Percentiles rank a stretch among this genome's conserved stretches.
Evolutionary conservation across 2,797 vertebrate species (phyloP).

Genomic region (Brachyrhaphis roseni): DNA sequence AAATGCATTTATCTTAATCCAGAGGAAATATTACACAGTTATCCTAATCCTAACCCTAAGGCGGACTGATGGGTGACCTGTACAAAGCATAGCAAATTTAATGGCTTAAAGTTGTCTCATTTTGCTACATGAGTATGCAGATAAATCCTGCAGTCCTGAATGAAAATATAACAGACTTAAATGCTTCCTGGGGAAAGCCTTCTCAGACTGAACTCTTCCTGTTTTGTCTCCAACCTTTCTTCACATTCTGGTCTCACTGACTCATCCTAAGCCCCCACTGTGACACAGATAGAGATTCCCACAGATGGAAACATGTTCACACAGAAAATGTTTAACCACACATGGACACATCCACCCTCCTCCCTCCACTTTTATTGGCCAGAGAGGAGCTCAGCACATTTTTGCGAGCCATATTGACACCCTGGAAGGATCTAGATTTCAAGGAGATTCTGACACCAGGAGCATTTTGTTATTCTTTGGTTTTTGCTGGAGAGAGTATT

Average conservation of each 20-base stretch:
- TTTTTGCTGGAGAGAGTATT: constrained; percentile 63
- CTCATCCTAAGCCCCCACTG: constrained; percentile 39
- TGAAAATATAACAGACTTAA: constrained; percentile 23
- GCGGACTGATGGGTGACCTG: not conserved
- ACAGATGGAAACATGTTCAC: constrained; percentile 29
- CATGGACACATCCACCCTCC: constrained; percentile 29
- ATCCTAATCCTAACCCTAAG: not conserved
- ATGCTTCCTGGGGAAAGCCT: constrained; percentile 24
- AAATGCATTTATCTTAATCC: constrained; percentile 31
- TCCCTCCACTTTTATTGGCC: constrained; percentile 8
- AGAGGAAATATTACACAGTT: constrained; percentile 4
- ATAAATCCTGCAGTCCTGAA: constrained; percentile 11
- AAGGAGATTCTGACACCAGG: constrained; percentile 65
- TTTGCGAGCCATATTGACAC: constrained; percentile 73
- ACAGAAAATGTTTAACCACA: constrained; percentile 6
- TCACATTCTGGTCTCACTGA: constrained; percentile 44
- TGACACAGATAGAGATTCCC: constrained; percentile 27
- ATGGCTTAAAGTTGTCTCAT: constrained; percentile 5
- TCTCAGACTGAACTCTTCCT: constrained; percentile 18
- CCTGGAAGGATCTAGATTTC: constrained; percentile 64
- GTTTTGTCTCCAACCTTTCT: constrained; percentile 20
- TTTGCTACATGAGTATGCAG: constrained; percentile 1
- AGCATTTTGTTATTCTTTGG: constrained; percentile 73
- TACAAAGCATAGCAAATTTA: not conserved
- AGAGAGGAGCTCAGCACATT: constrained; percentile 72